phyloP scores from a whole-genome alignment of 2,888 invertebrate species.

The Teleogryllus oceanicus region DNA sequence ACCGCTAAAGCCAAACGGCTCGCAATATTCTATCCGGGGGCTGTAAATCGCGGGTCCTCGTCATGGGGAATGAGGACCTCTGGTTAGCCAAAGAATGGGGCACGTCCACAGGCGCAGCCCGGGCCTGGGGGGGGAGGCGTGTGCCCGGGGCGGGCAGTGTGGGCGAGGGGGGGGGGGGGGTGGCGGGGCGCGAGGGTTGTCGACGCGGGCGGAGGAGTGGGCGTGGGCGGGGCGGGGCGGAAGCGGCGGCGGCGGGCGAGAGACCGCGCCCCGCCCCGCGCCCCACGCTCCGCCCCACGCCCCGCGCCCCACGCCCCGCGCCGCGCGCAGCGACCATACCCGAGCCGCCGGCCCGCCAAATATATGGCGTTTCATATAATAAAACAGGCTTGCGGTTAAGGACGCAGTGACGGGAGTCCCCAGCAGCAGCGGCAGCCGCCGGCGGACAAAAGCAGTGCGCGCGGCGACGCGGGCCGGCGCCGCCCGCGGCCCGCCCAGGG shows the following conservation, averaged over 20 bases:
- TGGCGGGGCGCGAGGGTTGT: background rate
- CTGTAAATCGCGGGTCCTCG: constrained; percentile 35
- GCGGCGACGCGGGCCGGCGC: background rate
- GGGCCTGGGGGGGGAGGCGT: background rate
- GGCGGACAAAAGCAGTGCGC: constrained; percentile 22
- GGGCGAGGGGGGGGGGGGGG: too few relatives aligned
- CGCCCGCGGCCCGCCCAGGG: background rate
- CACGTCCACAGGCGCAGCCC: background rate
- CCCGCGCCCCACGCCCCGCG: too few relatives aligned
- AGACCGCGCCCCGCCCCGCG: background rate
- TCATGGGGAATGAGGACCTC: constrained; percentile 36
- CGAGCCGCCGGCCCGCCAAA: constrained; percentile 26
- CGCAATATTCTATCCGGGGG: constrained; percentile 28
- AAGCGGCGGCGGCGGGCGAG: background rate
- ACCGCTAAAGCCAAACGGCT: constrained; percentile 28
- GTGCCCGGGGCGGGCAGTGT: background rate
- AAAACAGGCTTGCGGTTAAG: constrained; percentile 37
- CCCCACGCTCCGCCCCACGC: background rate
- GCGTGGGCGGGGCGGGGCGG: background rate
- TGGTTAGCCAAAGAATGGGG: constrained; percentile 37
- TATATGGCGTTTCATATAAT: constrained; percentile 38
- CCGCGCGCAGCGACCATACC: constrained; percentile 22
- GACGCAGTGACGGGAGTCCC: constrained; percentile 18
- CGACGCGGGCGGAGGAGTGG: background rate
- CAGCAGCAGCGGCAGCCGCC: background rate